Percentiles rank a stretch among this genome's conserved stretches.
These are phyloP conservation scores for Tachysurus fulvidraco DNA, from an alignment of 2,113 vertebrate genomes.

Conservation along the genomic window DNA sequence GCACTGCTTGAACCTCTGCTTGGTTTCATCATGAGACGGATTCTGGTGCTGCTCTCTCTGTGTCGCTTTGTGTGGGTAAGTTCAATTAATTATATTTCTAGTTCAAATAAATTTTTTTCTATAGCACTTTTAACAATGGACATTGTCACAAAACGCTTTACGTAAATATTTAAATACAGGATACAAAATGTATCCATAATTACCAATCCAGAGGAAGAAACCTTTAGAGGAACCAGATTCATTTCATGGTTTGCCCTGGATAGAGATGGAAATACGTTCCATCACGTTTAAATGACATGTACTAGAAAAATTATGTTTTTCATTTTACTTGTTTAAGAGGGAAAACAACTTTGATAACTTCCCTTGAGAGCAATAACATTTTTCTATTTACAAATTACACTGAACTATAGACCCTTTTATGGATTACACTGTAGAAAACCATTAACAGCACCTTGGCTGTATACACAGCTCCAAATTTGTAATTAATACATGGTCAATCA, in stretches of 20 bases:
- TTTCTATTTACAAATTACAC: not conserved
- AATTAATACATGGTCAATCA: no score
- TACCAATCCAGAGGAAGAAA: no score
- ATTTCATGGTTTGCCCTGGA: not conserved
- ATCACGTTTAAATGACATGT: not conserved
- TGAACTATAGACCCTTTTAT: not conserved
- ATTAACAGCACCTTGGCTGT: not conserved
- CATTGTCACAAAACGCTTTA: no score
- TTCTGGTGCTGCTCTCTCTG: slow-evolving; percentile 26
- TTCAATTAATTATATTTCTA: not conserved
- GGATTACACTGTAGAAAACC: not conserved
- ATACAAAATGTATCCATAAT: no score
- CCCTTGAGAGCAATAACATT: no score
- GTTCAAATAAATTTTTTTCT: no score
- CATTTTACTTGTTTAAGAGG: not conserved
- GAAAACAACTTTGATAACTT: not conserved
- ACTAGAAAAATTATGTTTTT: not conserved
- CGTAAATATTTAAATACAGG: no score
- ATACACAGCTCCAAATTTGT: not conserved
- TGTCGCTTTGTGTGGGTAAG: slow-evolving; percentile 46
- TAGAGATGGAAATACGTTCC: not conserved
- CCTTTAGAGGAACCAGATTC: no score
- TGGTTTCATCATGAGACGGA: slow-evolving; percentile 35
- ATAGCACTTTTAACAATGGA: no score
- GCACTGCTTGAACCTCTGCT: not conserved